Conservation (phyloP, 1,140 invertebrate species). For the Diachasmimorpha longicaudata region DNA sequence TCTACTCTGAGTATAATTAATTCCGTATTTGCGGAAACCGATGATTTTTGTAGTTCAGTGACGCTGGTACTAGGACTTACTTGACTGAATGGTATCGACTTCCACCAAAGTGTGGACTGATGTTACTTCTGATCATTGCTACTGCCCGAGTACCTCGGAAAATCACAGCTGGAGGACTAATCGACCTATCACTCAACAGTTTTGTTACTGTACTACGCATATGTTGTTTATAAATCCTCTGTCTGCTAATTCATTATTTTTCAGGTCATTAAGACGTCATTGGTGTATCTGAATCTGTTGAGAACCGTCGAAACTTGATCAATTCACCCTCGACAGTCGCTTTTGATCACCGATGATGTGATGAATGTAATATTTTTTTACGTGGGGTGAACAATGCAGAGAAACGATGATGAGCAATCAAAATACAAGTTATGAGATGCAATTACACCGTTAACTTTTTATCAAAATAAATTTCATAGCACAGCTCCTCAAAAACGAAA, state of each 20-base stretch:
- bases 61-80: background rate
- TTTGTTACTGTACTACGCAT: background rate
- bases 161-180: conserved; percentile 5
- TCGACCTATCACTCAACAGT: background rate
- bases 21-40: no score
- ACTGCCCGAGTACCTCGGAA: background rate
- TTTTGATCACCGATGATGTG: no score
- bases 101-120: background rate
- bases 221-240: background rate
- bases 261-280: conserved; percentile 25
- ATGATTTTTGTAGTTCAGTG: background rate
- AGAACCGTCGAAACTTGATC: background rate
- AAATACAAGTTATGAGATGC: no score
- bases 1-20: no score
- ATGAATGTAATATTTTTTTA: background rate
- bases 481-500: no score
- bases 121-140: background rate
- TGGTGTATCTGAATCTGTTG: conserved; percentile 36
- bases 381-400: no score
- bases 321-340: no score
- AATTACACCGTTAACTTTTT: no score
- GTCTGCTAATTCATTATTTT: background rate
- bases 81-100: conserved; percentile 16
- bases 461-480: no score
- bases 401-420: no score